Evolutionary conservation across 92 coral and sea anemone genomes (phyloP).

Genomic region (Parazoanthus swiftii): DNA sequence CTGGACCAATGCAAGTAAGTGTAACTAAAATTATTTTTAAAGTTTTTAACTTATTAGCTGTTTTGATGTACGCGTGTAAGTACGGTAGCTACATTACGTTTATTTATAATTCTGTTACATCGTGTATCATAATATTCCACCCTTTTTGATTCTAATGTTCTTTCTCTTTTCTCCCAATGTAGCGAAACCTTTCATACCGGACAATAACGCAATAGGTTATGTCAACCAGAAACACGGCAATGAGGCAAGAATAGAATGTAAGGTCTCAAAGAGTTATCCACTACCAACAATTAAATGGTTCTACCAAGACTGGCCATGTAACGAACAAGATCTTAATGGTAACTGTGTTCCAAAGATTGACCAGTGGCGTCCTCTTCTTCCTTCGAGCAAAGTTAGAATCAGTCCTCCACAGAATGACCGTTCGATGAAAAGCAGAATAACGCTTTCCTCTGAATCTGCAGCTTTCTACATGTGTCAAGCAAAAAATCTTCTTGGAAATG

Average conservation of each 20-base stretch:
- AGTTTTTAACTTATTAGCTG: no score
- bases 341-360: constrained; percentile 34
- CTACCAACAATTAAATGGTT: constrained; percentile 52
- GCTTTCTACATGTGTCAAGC: constrained; percentile 74
- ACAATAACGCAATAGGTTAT: background rate
- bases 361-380: constrained; percentile 34
- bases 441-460: background rate
- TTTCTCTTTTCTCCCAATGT: background rate
- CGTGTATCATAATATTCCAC: background rate
- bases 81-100: background rate
- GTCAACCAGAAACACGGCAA: constrained; percentile 4
- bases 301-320: constrained; percentile 31
- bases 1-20: no score
- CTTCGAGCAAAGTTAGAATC: background rate
- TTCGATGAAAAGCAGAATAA: background rate
- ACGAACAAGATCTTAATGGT: background rate
- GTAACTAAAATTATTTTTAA: no score
- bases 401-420: background rate
- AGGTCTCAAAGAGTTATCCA: constrained; percentile 16
- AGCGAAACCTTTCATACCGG: constrained; percentile 1
- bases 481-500: constrained; percentile 55
- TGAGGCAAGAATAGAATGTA: constrained; percentile 14
- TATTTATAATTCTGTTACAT: background rate
- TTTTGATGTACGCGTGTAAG: background rate
- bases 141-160: background rate